Conservation (phyloP, 2,797 vertebrate species). For the Hybognathus amarus region DNA sequence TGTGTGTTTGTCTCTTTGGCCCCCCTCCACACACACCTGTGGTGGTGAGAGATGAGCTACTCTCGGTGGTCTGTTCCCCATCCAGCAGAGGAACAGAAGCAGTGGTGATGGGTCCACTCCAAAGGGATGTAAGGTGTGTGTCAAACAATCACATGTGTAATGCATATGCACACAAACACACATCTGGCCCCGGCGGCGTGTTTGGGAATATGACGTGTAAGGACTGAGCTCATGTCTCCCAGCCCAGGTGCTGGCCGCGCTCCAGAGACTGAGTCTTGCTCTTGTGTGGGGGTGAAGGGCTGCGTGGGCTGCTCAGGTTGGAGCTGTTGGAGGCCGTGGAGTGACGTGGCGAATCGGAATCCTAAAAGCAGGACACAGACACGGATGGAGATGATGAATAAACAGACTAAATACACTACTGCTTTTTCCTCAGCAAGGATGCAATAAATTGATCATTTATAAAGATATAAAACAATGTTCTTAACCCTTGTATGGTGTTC, state of each 20-base stretch:
- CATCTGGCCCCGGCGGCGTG: slow-evolving; percentile 23
- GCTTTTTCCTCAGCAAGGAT: background rate
- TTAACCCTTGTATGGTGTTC: too few species aligned
- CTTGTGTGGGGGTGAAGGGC: slow-evolving; percentile 92
- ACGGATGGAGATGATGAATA: background rate
- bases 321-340: slow-evolving; percentile 98
- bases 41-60: slow-evolving; percentile 3
- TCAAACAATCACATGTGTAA: slow-evolving; percentile 60
- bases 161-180: slow-evolving; percentile 43
- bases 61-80: slow-evolving; percentile 1
- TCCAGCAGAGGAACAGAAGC: slow-evolving; percentile 32
- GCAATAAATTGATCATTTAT: background rate
- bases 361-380: slow-evolving; percentile 73
- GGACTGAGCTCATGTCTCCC: slow-evolving; percentile 86
- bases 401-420: background rate
- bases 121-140: slow-evolving; percentile 36
- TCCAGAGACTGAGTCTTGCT: slow-evolving; percentile 95
- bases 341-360: slow-evolving; percentile 96
- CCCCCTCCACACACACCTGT: background rate
- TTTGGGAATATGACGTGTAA: background rate
- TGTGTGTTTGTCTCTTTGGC: background rate
- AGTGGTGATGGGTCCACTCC: slow-evolving; percentile 41
- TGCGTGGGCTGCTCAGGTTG: slow-evolving; percentile 98
- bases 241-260: slow-evolving; percentile 91
- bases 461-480: background rate